Evolutionary conservation across 2,888 invertebrate genomes (phyloP).

Genomic region (Amiota communis): DNA sequence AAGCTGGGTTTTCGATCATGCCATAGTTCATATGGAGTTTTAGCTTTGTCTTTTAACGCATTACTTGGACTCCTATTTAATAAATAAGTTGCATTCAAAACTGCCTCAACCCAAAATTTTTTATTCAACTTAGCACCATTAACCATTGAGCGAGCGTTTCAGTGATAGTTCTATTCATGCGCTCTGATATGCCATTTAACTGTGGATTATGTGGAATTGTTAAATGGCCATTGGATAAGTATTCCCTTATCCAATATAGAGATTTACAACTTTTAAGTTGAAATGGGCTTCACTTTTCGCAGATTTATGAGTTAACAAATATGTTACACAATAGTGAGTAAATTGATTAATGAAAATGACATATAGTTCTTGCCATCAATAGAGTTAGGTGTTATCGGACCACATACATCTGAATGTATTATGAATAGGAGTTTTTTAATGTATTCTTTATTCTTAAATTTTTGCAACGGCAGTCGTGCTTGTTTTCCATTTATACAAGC

Average conservation of each 20-base stretch:
- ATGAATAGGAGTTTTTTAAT: slow-evolving; percentile 61
- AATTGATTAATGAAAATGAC: slow-evolving; percentile 63
- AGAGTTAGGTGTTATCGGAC: slow-evolving; percentile 55
- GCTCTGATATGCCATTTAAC: slow-evolving; percentile 62
- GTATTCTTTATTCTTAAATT: slow-evolving; percentile 51
- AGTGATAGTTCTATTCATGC: slow-evolving; percentile 66
- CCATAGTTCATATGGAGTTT: slow-evolving; percentile 68
- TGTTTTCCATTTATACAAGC: slow-evolving; percentile 65
- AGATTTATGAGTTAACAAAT: no score
- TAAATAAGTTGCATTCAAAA: slow-evolving; percentile 33
- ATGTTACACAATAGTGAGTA: no score
- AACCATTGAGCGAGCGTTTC: slow-evolving; percentile 66
- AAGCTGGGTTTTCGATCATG: no score
- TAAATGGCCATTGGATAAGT: no score
- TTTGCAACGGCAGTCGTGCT: slow-evolving; percentile 61
- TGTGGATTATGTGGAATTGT: slow-evolving; percentile 70
- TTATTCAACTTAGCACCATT: slow-evolving; percentile 44
- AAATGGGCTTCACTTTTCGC: no score
- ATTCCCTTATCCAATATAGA: no score
- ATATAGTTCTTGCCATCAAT: slow-evolving; percentile 63
- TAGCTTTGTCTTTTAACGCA: slow-evolving; percentile 55
- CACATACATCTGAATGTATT: slow-evolving; percentile 61
- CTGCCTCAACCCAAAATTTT: slow-evolving; percentile 30
- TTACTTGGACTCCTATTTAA: slow-evolving; percentile 26
- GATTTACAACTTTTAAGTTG: no score